A percentile compares a stretch with the other conserved stretches of the same genome.
Conservation (phyloP, 2,797 vertebrate genomes). For the Lepidocolaptes lacrymiger region DNA sequence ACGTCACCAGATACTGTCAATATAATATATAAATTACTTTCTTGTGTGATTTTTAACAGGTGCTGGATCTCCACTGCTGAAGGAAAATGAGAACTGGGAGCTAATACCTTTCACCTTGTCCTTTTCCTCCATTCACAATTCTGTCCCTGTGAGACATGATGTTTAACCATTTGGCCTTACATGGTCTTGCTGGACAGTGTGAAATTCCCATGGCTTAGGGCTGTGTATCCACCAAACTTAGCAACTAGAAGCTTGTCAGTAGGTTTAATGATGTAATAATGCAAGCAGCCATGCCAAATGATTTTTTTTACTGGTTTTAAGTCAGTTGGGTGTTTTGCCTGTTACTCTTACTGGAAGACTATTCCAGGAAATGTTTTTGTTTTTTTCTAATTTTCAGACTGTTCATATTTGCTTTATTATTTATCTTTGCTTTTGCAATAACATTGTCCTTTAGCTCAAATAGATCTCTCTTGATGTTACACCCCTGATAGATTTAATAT, state of each 20-base stretch:
- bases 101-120: neutral
- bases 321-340: neutral
- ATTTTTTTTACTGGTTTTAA: neutral
- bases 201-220: neutral
- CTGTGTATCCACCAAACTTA: neutral
- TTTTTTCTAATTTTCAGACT: neutral
- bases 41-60: neutral
- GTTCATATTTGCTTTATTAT: neutral
- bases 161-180: neutral
- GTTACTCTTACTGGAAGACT: neutral
- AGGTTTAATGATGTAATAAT: neutral
- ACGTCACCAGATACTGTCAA: neutral
- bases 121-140: neutral
- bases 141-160: neutral
- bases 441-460: neutral
- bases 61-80: neutral
- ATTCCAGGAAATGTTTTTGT: neutral
- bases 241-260: neutral
- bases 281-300: neutral
- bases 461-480: neutral
- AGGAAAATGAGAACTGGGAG: neutral
- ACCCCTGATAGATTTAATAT: neutral
- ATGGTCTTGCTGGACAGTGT: neutral
- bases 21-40: neutral
- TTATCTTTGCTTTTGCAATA: neutral